phyloP scores from a whole-genome alignment of 1,140 invertebrate species.

The silkworm (Bombyx mori) region DNA sequence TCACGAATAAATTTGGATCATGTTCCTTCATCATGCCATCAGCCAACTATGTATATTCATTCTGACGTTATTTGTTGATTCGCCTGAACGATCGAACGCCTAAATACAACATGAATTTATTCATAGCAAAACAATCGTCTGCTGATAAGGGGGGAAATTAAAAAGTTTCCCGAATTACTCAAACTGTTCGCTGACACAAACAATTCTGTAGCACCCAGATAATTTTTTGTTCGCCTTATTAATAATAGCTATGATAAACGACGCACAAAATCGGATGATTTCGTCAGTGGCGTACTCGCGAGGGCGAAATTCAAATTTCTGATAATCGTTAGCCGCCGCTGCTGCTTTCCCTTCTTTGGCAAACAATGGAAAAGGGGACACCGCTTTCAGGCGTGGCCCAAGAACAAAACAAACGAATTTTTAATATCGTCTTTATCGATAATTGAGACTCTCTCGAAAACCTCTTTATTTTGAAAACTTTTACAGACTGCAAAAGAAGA shows the following conservation, averaged over 20 bases:
- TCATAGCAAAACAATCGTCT: conserved; percentile 2
- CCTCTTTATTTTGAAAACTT: conserved; percentile 71
- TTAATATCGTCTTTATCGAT: conserved; percentile 72
- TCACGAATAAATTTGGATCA: conserved; percentile 65
- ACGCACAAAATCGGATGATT: conserved; percentile 62
- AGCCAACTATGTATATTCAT: conserved; percentile 48
- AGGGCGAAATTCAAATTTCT: conserved; percentile 64
- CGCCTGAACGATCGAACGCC: neutral
- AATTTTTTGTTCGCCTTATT: conserved; percentile 60
- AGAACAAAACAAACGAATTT: conserved; percentile 72
- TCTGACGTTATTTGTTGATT: conserved; percentile 25
- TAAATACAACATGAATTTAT: conserved; percentile 5
- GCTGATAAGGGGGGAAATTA: conserved; percentile 13
- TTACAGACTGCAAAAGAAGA: conserved; percentile 66
- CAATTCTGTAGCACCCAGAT: conserved; percentile 36
- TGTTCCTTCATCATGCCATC: conserved; percentile 50
- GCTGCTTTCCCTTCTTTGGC: conserved; percentile 55
- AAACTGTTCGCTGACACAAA: conserved; percentile 43
- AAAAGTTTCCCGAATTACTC: conserved; percentile 15
- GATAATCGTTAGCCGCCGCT: conserved; percentile 58
- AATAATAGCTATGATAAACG: conserved; percentile 62
- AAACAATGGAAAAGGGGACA: conserved; percentile 66
- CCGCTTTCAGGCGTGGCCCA: conserved; percentile 53
- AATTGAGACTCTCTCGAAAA: conserved; percentile 68
- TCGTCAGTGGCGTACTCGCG: conserved; percentile 44